Evolutionary conservation across 2,888 invertebrate genomes (phyloP).

Genomic region (Deilephila elpenor): DNA sequence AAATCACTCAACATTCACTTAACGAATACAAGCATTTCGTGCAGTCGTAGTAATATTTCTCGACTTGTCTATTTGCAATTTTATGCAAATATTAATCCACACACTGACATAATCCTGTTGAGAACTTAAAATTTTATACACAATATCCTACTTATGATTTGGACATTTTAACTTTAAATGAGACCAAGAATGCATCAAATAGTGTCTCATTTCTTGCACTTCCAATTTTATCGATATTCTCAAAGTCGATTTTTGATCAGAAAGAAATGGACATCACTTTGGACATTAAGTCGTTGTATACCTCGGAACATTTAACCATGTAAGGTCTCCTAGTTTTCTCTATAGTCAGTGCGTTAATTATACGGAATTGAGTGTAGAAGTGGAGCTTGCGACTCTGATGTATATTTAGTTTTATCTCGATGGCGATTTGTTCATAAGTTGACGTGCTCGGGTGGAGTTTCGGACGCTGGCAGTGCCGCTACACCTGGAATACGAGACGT

Average conservation of each 20-base stretch:
- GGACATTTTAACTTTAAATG: background rate
- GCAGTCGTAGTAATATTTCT: background rate
- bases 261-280: background rate
- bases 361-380: background rate
- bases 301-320: too few species aligned
- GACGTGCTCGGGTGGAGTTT: conserved; percentile 42
- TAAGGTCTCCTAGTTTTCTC: too few species aligned
- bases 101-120: too few species aligned
- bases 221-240: background rate
- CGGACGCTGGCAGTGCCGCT: conserved; percentile 59
- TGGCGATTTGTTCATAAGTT: background rate
- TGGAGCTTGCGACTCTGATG: background rate
- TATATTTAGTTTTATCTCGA: background rate
- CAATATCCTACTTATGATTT: too few species aligned
- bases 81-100: too few species aligned
- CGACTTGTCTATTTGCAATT: too few species aligned
- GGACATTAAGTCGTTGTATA: background rate
- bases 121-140: too few species aligned
- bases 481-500: conserved; percentile 48
- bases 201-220: background rate
- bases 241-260: background rate
- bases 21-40: background rate
- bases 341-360: background rate
- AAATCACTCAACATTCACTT: background rate
- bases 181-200: background rate